Evolutionary conservation across 2,888 invertebrate species (phyloP).

Genomic region (Leptarthrus brevirostris): DNA sequence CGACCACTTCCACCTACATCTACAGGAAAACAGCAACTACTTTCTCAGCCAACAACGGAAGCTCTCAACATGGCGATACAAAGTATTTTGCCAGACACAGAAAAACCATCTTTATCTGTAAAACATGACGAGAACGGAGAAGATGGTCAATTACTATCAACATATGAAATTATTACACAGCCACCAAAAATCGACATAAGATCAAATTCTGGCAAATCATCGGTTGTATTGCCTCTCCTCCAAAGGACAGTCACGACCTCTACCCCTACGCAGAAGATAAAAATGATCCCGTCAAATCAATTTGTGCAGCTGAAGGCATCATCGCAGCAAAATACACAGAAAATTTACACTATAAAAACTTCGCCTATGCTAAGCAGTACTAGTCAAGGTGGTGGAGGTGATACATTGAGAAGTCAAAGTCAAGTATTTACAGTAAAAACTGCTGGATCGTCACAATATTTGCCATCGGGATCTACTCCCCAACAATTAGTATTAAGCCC

Average conservation of each 20-base stretch:
- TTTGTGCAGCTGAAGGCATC: conserved; percentile 65
- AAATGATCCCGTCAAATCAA: conserved; percentile 65
- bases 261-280: conserved; percentile 61
- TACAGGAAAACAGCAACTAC: conserved; percentile 41
- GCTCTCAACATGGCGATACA: conserved; percentile 66
- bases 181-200: conserved; percentile 55
- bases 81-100: conserved; percentile 63
- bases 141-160: conserved; percentile 56
- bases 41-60: conserved; percentile 58
- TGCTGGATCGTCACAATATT: conserved; percentile 60
- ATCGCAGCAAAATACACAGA: conserved; percentile 59
- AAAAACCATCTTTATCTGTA: conserved; percentile 49
- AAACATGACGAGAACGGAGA: conserved; percentile 55
- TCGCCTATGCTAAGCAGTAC: conserved; percentile 52
- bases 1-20: conserved; percentile 59
- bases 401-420: conserved; percentile 46
- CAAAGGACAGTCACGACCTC: conserved; percentile 51
- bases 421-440: conserved; percentile 53
- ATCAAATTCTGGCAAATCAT: conserved; percentile 11
- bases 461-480: conserved; percentile 56
- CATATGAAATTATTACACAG: conserved; percentile 60
- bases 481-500: conserved; percentile 50
- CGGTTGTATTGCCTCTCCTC: conserved; percentile 47
- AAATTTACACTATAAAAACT: conserved; percentile 64
- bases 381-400: conserved; percentile 31